Evolutionary conservation across 1,140 invertebrate species (phyloP), one percentile per base, ranked within the genome.

Genomic region (Latrodectus geometricus): DNA sequence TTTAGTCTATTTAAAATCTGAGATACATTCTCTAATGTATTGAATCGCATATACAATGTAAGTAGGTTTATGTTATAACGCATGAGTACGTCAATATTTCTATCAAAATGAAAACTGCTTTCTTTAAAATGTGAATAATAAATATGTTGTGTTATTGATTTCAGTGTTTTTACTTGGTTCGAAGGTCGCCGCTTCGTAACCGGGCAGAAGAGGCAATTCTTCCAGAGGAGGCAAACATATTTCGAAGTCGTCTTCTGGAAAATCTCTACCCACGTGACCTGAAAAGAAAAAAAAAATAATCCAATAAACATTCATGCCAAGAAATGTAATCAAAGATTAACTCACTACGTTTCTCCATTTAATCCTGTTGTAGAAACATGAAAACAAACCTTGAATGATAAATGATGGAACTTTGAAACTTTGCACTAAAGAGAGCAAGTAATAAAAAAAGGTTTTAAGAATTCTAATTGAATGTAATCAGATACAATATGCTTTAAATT

Each of bases 111-210:
- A 35, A 35, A 35, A 35, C 35, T 5, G 35, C 5, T 35, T 3
- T 35, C 5, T 35, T 35, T 35, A 35, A 35, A 35, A 35, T 35
- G 5, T 35, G 35, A 35, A 35, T 35, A 3, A 5, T 3, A 35
- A 35, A 35, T 35, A 35, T 35, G 35, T n/a, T n/a, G n/a, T n/a
- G n/a, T 35, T 35, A 35, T 35, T 35, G 35, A 35, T 35, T 35
- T 5, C 35, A 35, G 35, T 35, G 5, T 35, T 35, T 17, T 81
- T 52, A 81, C 79, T 70, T 0, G 35, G 66, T 72, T 81, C 79
- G 56, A 81, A 81, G 9, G 79, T 81, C 8, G 23, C 68, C 21
- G 54, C 68, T 72, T 81, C 79, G 15, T 81, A 81, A n/a, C 79
- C 79, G 12, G 50, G 21, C 11, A 81, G 23, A 17, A 49, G 11